phyloP scores from a whole-genome alignment of 2,797 vertebrate genomes.

The Gymnoscopelus braueri region DNA sequence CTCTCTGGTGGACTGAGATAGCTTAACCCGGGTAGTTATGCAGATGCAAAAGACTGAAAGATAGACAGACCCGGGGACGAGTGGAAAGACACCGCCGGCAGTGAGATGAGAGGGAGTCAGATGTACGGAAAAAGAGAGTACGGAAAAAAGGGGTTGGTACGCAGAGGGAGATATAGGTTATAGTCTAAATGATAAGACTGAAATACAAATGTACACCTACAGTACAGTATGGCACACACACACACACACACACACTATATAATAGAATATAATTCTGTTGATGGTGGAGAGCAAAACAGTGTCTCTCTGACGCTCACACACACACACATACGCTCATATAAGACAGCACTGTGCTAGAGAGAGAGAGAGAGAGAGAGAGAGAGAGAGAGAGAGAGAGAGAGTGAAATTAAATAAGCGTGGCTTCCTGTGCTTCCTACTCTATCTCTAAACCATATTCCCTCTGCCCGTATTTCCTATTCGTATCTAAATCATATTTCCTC shows the following conservation, averaged over 20 bases:
- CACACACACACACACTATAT: too few relatives aligned
- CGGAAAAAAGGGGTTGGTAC: constrained; percentile 18
- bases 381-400: constrained; percentile 32
- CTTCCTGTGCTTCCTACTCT: constrained; percentile 28
- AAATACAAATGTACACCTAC: too few relatives aligned
- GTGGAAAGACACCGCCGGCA: background rate
- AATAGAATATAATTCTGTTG: too few relatives aligned
- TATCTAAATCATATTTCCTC: constrained; percentile 51
- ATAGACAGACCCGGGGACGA: too few relatives aligned
- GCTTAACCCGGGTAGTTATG: too few relatives aligned
- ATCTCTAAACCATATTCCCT: constrained; percentile 34
- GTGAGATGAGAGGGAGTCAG: constrained; percentile 17
- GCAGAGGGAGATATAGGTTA: constrained; percentile 22
- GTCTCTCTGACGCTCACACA: too few relatives aligned
- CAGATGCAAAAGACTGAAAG: too few relatives aligned
- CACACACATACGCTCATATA: too few relatives aligned
- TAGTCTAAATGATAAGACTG: constrained; percentile 29
- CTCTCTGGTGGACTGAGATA: too few relatives aligned
- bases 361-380: constrained; percentile 4
- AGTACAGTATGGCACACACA: too few relatives aligned
- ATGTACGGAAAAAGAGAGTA: constrained; percentile 4
- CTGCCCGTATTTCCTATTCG: constrained; percentile 35
- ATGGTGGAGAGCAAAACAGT: constrained; percentile 4
- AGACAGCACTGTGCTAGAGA: background rate
- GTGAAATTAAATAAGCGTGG: constrained; percentile 36